Evolutionary conservation across 2,113 vertebrate genomes (phyloP).

Genomic region (Nannobrachium achirus): DNA sequence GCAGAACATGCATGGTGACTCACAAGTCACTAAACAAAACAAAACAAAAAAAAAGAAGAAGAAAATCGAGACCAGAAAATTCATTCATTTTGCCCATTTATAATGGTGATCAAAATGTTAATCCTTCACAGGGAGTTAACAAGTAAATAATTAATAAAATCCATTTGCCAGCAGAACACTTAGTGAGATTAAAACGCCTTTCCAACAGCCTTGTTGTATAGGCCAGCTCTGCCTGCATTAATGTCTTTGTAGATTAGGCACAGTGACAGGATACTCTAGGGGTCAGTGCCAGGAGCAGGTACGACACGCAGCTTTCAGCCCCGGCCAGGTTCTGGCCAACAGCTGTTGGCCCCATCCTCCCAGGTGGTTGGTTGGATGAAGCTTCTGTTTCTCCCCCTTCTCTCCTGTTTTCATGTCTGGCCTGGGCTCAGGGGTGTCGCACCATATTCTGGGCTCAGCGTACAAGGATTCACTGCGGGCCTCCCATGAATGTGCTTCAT

Average conservation of each 20-base stretch:
- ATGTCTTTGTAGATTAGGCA: slow-evolving; percentile 70
- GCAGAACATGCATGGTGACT: slow-evolving; percentile 46
- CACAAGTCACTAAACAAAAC: too few relatives aligned
- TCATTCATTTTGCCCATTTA: slow-evolving; percentile 45
- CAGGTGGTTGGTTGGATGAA: slow-evolving; percentile 58
- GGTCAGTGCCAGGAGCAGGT: slow-evolving; percentile 66
- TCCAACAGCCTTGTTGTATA: slow-evolving; percentile 47
- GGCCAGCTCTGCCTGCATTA: slow-evolving; percentile 60
- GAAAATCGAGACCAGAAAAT: slow-evolving; percentile 40
- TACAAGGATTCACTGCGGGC: too few relatives aligned
- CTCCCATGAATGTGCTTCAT: too few relatives aligned
- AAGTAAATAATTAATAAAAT: slow-evolving; percentile 32
- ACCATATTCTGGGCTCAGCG: too few relatives aligned
- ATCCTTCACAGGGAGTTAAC: slow-evolving; percentile 55
- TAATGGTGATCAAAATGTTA: slow-evolving; percentile 39
- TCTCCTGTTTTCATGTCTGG: slow-evolving; percentile 54
- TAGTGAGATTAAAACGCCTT: slow-evolving; percentile 58
- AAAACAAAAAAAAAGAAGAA: slow-evolving; percentile 37
- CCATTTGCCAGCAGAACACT: slow-evolving; percentile 68
- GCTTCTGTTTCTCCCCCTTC: slow-evolving; percentile 39
- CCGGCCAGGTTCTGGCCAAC: slow-evolving; percentile 45
- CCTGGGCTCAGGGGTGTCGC: slow-evolving; percentile 31
- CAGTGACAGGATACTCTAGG: slow-evolving; percentile 48
- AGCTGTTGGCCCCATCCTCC: slow-evolving; percentile 58
- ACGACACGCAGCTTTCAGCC: slow-evolving; percentile 57